Evolutionary conservation across 2,888 invertebrate genomes (phyloP), one percentile per base, ranked within the genome.

Genomic region (Globia sparganii): DNA sequence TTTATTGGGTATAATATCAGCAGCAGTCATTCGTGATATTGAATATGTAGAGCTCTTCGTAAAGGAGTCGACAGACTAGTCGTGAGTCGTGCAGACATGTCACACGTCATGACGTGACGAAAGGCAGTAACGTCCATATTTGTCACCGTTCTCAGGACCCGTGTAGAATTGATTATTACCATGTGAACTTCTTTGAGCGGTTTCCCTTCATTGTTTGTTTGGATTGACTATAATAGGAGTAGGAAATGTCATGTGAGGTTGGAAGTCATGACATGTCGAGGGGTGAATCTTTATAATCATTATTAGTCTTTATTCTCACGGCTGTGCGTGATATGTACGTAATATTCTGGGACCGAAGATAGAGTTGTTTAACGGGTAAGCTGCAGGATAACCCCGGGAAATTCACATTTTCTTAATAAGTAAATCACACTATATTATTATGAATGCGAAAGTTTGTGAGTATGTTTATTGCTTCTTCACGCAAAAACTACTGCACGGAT

Each of bases 1-100:
- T 61, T 49, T 56, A 56, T 49, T 62, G 3, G 15, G 31, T 40
- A n/a, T n/a, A n/a, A n/a, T n/a, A 58, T 40, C 46, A 59, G 43
- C 15, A 56, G n/a, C 11, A 78, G 13, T 28, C 15, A 56, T 56
- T 78, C 86, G 75, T 86, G 86, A 64, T 71, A 83, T 40, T 75
- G 86, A 84, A 84, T 86, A 86, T 78, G 74, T 69, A 86, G 18
- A 49, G 28, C 40, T 72, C n/a, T 69, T 62, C 34, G 70, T 28
- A 85, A 66, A 64, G 28, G 40, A 37, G 64, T 65, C 66, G 28
- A 72, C 64, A 61, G 69, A 75, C 34, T 21, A n/a, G 5, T 79
- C 83, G 71, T 80, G 66, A 58, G 34, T 84, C 83, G 86, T 84
- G 83, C 62, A 40, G 46, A 71, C 78, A 28, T n/a, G 58, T 72